These are phyloP conservation scores for Drosophila trapezifrons DNA, from an alignment of 1,140 invertebrate species.

Conservation along the genomic window DNA sequence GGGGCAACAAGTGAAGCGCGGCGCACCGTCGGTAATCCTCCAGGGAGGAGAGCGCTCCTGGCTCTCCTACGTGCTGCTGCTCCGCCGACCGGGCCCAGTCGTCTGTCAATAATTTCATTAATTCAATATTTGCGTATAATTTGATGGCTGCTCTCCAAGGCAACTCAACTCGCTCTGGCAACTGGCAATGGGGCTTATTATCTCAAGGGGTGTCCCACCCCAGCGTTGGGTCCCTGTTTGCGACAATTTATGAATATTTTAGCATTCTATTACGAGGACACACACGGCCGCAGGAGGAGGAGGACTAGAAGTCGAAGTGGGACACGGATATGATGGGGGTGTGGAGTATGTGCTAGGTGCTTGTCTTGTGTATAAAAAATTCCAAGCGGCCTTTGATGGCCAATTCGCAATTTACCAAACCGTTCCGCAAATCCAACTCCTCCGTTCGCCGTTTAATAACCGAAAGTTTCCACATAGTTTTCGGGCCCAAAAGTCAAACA, in stretches of 20 bases:
- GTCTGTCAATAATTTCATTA: constrained; percentile 77
- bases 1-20: constrained; percentile 27
- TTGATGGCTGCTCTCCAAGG: constrained; percentile 57
- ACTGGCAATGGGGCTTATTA: constrained; percentile 54
- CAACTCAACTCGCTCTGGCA: constrained; percentile 6
- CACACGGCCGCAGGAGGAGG: background rate
- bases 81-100: constrained; percentile 50
- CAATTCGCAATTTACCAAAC: constrained; percentile 45
- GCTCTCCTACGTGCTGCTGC: background rate
- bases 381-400: constrained; percentile 46
- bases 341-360: background rate
- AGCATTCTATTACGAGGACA: constrained; percentile 52
- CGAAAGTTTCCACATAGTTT: constrained; percentile 45
- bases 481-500: constrained; percentile 36
- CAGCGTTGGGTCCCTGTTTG: background rate
- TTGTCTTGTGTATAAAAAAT: constrained; percentile 33
- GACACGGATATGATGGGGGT: background rate
- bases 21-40: constrained; percentile 1
- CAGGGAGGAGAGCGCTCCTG: constrained; percentile 1
- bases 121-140: constrained; percentile 73
- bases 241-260: constrained; percentile 75
- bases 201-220: constrained; percentile 27
- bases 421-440: constrained; percentile 19
- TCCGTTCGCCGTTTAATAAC: constrained; percentile 32
- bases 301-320: background rate